These are phyloP conservation scores for Athalia cordata DNA, from an alignment of 2,888 invertebrate species.

Conservation along the genomic window DNA sequence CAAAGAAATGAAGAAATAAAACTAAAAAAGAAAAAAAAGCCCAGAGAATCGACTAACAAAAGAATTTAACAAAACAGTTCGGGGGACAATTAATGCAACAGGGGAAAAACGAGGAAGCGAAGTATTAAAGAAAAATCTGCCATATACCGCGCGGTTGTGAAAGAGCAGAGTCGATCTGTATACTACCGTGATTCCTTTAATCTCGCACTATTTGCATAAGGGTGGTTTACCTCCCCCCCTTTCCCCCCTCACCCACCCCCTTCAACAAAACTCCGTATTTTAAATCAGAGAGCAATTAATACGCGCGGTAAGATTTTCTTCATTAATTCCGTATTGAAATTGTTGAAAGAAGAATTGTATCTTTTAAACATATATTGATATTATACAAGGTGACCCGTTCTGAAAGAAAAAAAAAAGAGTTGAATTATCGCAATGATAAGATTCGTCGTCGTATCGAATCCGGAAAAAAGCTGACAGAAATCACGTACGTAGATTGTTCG, in stretches of 20 bases:
- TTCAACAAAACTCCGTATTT: not conserved
- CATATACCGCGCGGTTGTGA: not conserved
- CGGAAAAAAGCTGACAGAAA: not conserved
- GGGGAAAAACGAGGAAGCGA: slow-evolving; percentile 36
- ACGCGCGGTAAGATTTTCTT: slow-evolving; percentile 22
- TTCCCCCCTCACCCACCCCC: too few relatives aligned
- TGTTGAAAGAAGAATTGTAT: slow-evolving; percentile 19
- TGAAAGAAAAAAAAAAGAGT: too few relatives aligned
- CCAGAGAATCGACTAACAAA: too few relatives aligned
- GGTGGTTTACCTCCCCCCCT: not conserved
- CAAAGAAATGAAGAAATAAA: not conserved
- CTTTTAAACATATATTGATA: too few relatives aligned
- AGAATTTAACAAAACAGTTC: not conserved
- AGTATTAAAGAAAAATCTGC: slow-evolving; percentile 48
- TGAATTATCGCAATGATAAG: too few relatives aligned
- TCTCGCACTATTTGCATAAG: slow-evolving; percentile 45
- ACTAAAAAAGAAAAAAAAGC: too few relatives aligned
- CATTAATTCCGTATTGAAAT: slow-evolving; percentile 37
- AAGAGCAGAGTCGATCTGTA: not conserved
- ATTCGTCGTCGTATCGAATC: too few relatives aligned
- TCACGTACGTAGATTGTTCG: not conserved
- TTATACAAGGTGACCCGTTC: too few relatives aligned
- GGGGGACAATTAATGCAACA: not conserved
- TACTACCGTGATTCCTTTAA: slow-evolving; percentile 33
- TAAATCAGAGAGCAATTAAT: slow-evolving; percentile 43